Evolutionary conservation across 64 coral and sea anemone genomes (phyloP), one percentile per base, ranked within the genome.

Genomic region (Dendrophyllia cribrosa): DNA sequence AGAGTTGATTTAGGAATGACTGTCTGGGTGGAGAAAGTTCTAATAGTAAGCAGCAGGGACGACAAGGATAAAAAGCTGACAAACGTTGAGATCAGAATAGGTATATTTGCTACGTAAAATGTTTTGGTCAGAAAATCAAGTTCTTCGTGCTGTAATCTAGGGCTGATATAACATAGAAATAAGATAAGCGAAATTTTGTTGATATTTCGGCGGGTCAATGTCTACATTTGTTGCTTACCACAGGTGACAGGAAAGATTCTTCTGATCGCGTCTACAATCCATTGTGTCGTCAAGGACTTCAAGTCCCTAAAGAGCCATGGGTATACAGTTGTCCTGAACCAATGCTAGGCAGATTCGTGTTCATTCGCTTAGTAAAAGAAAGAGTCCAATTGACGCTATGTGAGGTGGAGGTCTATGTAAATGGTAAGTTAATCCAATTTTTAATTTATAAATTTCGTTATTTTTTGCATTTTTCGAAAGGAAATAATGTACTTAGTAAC

Each of bases 21-120:
- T 14, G 55, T 80, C 6, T 80, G 77, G 77, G 77, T 80, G 25
- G 77, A 80, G 23, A 80, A 60, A 7, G 58, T 80, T 43, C 56
- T 3, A 3, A 80, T 80, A 26, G n/a, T 6, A 1, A 80, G 12
- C 23, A 71, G 20, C 7, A 60, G 21, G 16, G 3, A 60, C 22
- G 13, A 60, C 5, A 16, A 21, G 4, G n/a, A 68, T 34, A 2
- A 34, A 0, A 2, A 68, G 22, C 15, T 62, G 25, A 16, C 21
- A 17, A 43, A 80, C 20, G 6, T 61, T 7, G 58, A 80, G 3
- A 80, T 80, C 16, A 80, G 77, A 34, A 79, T 79, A 58, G 76
- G 76, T 79, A 79, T 58, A 52, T n/a, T 16, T 11, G 0, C 3
- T 74, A 4, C 15, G 0, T 20, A 14, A 12, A 20, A 75, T 47